Conservation (phyloP, 1,140 invertebrate species). For the Andrena cerasifolii region DNA sequence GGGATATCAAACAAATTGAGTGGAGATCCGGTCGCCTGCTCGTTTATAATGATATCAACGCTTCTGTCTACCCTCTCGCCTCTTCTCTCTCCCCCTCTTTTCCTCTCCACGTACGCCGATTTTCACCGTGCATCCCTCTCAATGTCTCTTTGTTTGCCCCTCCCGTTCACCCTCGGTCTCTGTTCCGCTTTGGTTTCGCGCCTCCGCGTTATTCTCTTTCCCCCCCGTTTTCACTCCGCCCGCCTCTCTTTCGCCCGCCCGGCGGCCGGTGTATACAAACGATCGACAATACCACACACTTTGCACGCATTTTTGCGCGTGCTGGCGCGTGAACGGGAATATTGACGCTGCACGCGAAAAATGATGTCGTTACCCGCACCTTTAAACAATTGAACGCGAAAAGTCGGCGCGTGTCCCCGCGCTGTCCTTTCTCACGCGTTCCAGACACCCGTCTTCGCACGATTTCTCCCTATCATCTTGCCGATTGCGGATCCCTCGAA, state of each 20-base stretch:
- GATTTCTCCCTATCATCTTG: not conserved
- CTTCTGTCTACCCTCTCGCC: constrained; percentile 46
- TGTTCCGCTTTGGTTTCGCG: constrained; percentile 24
- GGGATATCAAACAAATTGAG: constrained; percentile 74
- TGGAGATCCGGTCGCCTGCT: constrained; percentile 70
- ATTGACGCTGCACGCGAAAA: constrained; percentile 44
- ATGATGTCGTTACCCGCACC: constrained; percentile 52
- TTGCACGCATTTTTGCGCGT: constrained; percentile 41
- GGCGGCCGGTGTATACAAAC: constrained; percentile 2
- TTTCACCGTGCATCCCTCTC: constrained; percentile 1
- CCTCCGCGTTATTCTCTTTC: constrained; percentile 21
- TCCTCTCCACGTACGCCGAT: not conserved
- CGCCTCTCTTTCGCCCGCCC: not conserved
- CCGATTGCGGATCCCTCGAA: too few relatives aligned
- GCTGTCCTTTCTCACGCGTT: not conserved
- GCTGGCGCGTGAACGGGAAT: constrained; percentile 17
- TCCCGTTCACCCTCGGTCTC: not conserved
- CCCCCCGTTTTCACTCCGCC: constrained; percentile 1
- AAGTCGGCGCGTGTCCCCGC: constrained; percentile 20
- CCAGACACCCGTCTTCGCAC: not conserved
- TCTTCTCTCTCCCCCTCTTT: too few relatives aligned
- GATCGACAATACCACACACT: constrained; percentile 35
- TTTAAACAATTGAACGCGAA: constrained; percentile 44
- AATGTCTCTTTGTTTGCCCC: constrained; percentile 26
- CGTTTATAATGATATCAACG: constrained; percentile 74